Conservation (phyloP, 2,797 vertebrate species). For the Sarcophilus harrisii region DNA sequence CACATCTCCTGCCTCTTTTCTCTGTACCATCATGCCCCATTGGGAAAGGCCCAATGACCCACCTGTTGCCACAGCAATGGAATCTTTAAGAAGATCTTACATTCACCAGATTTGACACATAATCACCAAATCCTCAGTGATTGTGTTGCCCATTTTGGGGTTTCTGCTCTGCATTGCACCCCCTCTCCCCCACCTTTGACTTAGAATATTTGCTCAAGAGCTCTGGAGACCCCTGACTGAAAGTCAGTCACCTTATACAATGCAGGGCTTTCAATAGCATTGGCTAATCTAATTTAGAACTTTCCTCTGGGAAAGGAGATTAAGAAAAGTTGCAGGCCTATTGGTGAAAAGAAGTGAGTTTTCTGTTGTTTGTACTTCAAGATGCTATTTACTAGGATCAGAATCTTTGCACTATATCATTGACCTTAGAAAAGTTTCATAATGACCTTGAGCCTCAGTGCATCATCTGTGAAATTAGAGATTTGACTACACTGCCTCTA, state of each 20-base stretch:
- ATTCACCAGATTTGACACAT: not conserved
- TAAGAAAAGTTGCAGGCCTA: not conserved
- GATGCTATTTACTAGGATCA: not conserved
- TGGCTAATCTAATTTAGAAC: not conserved
- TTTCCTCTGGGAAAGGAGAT: not conserved
- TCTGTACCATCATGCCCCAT: not conserved
- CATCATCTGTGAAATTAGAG: not conserved
- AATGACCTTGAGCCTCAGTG: not conserved
- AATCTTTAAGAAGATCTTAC: not conserved
- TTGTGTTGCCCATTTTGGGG: not conserved
- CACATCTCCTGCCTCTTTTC: not conserved
- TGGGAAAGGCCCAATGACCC: not conserved
- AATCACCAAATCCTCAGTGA: not conserved
- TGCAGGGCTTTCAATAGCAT: not conserved
- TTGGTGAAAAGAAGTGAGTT: not conserved
- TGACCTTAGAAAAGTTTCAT: not conserved
- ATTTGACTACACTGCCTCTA: not conserved
- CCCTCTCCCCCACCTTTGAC: not conserved
- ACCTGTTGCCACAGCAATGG: not conserved
- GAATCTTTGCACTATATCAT: not conserved
- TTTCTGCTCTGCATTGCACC: not conserved
- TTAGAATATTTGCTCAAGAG: not conserved
- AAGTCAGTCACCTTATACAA: not conserved
- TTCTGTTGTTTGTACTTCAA: not conserved
- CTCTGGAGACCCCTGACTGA: not conserved